Percentiles rank a stretch among this genome's conserved stretches.
These are phyloP conservation scores for Caenorhabditis virilis DNA, from an alignment of 2,888 invertebrate genomes.

Conservation along the genomic window DNA sequence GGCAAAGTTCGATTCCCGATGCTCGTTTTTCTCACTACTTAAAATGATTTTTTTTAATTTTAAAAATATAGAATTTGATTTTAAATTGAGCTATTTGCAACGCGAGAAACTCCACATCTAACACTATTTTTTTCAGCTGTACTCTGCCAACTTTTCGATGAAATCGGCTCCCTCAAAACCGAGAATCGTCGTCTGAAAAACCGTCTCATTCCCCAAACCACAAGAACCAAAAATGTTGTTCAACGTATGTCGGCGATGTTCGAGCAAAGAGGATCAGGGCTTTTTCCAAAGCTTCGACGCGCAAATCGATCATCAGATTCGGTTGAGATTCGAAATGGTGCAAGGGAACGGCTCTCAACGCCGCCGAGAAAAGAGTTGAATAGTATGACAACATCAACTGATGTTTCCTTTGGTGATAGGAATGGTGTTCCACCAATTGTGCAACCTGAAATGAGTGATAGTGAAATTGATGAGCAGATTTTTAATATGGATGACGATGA, in stretches of 20 bases:
- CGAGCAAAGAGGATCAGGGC: conserved; percentile 33
- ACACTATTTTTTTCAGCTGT: conserved; percentile 53
- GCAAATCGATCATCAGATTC: conserved; percentile 30
- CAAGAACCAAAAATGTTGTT: conserved; percentile 39
- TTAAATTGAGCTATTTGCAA: background rate
- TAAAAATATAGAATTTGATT: no score
- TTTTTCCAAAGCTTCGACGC: conserved; percentile 41
- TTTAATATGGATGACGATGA: conserved; percentile 25
- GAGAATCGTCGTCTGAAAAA: conserved; percentile 62
- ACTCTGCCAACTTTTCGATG: conserved; percentile 64
- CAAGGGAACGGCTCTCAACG: conserved; percentile 60
- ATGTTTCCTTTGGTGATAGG: conserved; percentile 43
- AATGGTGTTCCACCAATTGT: conserved; percentile 55
- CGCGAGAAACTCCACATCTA: background rate
- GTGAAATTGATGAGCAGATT: conserved; percentile 50
- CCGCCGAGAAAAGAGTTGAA: conserved; percentile 52
- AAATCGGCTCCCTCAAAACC: conserved; percentile 61
- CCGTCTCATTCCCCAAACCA: conserved; percentile 41
- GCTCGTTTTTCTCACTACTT: no score
- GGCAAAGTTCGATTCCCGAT: no score
- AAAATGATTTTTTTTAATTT: no score
- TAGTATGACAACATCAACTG: conserved; percentile 58
- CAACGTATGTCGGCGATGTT: conserved; percentile 53
- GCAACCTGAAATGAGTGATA: conserved; percentile 62
- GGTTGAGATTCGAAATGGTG: conserved; percentile 55